Evolutionary conservation across 2,113 vertebrate genomes (phyloP).

Genomic region (Montifringilla adamsi): DNA sequence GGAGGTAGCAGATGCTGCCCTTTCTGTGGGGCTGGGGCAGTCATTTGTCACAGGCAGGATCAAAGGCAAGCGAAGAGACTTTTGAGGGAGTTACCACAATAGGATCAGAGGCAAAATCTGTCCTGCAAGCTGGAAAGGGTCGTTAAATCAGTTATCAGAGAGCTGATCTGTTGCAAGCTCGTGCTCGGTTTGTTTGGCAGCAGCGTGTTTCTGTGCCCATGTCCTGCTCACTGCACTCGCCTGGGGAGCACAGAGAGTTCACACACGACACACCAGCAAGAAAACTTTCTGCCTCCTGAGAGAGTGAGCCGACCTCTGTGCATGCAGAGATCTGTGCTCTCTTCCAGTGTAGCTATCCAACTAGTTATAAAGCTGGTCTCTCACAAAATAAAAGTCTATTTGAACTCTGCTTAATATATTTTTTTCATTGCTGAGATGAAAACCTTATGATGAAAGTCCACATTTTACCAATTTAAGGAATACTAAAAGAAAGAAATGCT

Average conservation of each 20-base stretch:
- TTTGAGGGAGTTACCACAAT: background rate
- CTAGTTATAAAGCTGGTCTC: background rate
- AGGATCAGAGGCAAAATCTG: background rate
- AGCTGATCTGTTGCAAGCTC: background rate
- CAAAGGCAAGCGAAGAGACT: background rate
- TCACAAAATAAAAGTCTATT: background rate
- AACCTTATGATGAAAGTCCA: background rate
- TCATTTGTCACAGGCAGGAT: background rate
- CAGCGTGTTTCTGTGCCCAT: fast-evolving
- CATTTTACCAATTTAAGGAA: background rate
- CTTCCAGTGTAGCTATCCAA: background rate
- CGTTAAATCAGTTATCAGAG: background rate
- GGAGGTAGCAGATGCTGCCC: background rate
- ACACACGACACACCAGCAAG: fast-evolving
- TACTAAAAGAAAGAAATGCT: background rate
- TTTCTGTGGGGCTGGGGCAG: background rate
- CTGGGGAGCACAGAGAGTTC: background rate
- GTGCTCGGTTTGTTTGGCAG: background rate
- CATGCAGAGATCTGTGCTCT: background rate
- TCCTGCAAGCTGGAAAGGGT: background rate
- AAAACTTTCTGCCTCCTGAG: background rate
- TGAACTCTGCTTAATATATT: background rate
- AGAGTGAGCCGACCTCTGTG: background rate
- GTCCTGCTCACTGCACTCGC: background rate
- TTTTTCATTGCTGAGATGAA: background rate